Percentiles rank a stretch among this genome's conserved stretches.
Conservation (phyloP, 2,113 vertebrate genomes). For the Camelus bactrianus region DNA sequence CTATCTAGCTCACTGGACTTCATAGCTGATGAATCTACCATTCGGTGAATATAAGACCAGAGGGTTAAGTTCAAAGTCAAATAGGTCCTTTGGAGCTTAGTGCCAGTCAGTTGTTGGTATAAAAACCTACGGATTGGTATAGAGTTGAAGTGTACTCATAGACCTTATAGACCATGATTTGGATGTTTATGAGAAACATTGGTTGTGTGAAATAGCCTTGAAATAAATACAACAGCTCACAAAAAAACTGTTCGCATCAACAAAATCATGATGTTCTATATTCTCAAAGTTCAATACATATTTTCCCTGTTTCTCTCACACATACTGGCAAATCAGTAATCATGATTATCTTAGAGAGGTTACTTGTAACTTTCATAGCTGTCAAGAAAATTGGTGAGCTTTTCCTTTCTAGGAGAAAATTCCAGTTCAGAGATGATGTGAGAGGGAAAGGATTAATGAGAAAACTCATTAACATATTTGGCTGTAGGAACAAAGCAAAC, state of each 20-base stretch:
- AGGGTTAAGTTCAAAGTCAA: neutral
- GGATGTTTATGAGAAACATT: constrained; percentile 27
- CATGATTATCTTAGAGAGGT: neutral
- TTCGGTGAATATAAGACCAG: neutral
- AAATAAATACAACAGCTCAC: constrained; percentile 45
- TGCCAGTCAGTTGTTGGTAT: neutral
- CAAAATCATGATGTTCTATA: neutral
- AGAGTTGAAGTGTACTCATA: neutral
- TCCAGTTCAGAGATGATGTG: constrained; percentile 62
- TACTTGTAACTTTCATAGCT: constrained; percentile 64
- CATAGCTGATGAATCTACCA: neutral
- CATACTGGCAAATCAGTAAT: neutral
- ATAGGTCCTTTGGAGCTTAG: neutral
- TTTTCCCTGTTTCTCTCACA: constrained; percentile 42
- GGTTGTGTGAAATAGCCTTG: constrained; percentile 45
- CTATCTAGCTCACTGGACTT: constrained; percentile 37
- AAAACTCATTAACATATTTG: constrained; percentile 57
- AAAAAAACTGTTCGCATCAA: constrained; percentile 27
- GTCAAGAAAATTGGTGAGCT: constrained; percentile 74
- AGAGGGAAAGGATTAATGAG: constrained; percentile 59
- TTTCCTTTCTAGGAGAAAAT: constrained; percentile 66
- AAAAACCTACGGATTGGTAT: neutral
- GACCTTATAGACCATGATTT: neutral
- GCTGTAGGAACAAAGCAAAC: constrained; percentile 51
- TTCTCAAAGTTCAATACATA: neutral